Base-by-base conservation (phyloP, 2,888 invertebrate species). In the Cheilosia impressa region DNA sequence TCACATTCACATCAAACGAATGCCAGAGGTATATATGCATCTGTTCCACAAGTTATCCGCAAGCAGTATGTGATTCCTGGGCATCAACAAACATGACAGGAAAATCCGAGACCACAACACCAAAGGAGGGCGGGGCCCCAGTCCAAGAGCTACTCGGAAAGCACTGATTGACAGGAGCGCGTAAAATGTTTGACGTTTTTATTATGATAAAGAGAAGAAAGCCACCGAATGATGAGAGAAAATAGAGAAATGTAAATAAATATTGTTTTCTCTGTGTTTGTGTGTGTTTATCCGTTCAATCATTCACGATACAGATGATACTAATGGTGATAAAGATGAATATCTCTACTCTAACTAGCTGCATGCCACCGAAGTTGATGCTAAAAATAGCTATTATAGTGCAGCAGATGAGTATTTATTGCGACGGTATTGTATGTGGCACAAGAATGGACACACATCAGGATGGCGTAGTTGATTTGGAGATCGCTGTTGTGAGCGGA, bases 251-350 rank as follows among this genome's bases (percentile, higher is more conserved):
- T 19, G 45, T 22, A 71, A 72, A 78, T 38, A 45, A 45, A 63
- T 38, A 72, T 31, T 17, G n/a, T 50, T 34, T 41, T 22, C 17
- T 55, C 17, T 47, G 34, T 13, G 22, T 47, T 53, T 58, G 52
- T 72, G 24, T 15, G n/a, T 69, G 76, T 66, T 66, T 71, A 76
- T 76, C 50, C 76, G 52, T 85, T 85, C 81, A 85, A 85, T 85
- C 68, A 77, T 72, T 62, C 57, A 63, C 38, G 66, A 22, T 58
- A 68, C 72, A 77, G 80, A 85, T 66, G 71, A 75, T 69, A 38
- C 38, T 76, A 68, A 85, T 80, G 85, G 80, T 85, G 80, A 85
- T 81, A 80, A 85, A 85, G 80, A 85, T 72, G 80, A 77, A 85
- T 85, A 66, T 68, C 72, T 58, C 24, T 38, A 81, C 72, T 58